Percentiles rank a stretch among this genome's conserved stretches.
Conservation (phyloP, 2,113 vertebrate genomes). For the Syrrhaptes paradoxus region DNA sequence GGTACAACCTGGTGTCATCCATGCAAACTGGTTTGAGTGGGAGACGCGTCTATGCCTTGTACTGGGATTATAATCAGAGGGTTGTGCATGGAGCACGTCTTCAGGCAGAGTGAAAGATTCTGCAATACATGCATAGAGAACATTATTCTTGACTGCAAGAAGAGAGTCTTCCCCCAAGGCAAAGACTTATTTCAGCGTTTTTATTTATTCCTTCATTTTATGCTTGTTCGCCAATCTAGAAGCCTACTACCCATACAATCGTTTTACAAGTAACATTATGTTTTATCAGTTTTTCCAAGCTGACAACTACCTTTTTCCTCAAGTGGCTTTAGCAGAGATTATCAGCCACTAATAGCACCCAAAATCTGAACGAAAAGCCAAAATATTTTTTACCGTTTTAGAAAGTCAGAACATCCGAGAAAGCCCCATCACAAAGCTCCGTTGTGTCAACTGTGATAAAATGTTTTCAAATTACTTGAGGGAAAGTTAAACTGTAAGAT, state of each 20-base stretch:
- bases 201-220: neutral
- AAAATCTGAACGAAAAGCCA: neutral
- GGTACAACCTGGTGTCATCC: too few relatives aligned
- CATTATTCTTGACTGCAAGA: neutral
- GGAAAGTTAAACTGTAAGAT: neutral
- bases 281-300: neutral
- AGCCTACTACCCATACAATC: neutral
- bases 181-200: neutral
- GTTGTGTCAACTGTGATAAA: neutral
- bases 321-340: neutral
- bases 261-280: neutral
- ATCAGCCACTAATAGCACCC: neutral
- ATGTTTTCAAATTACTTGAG: neutral
- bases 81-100: neutral
- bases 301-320: neutral
- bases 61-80: accelerated
- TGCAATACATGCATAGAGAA: neutral
- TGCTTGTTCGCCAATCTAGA: neutral
- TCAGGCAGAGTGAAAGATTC: neutral
- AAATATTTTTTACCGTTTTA: neutral
- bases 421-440: neutral
- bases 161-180: neutral
- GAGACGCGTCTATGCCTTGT: accelerated
- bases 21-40: neutral
- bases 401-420: neutral